phyloP scores from a whole-genome alignment of 2,888 invertebrate species.

The Pachycephus smyrnensis region DNA sequence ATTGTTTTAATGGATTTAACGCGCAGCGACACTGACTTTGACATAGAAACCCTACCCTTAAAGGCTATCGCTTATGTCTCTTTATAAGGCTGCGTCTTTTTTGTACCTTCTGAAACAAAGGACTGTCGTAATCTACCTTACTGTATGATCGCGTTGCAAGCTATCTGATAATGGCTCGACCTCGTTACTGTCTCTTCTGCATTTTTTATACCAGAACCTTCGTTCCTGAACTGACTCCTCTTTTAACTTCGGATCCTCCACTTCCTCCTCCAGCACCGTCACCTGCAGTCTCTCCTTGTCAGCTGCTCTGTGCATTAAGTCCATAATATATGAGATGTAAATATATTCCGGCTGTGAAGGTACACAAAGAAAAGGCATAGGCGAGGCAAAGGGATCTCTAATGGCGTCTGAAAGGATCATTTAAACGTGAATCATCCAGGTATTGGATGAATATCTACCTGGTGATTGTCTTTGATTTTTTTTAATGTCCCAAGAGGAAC shows the following conservation, averaged over 20 bases:
- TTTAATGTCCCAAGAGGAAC: not conserved
- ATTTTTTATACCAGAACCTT: not conserved
- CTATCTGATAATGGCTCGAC: not conserved
- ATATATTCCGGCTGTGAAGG: conserved; percentile 8
- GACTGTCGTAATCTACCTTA: not conserved
- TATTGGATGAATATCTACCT: not conserved
- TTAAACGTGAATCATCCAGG: not conserved
- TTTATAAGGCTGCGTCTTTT: not conserved
- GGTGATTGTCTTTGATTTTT: not conserved
- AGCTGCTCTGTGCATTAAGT: conserved; percentile 1
- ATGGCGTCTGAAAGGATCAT: not conserved
- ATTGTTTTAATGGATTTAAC: not conserved
- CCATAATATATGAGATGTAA: conserved; percentile 13
- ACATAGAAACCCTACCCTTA: not conserved
- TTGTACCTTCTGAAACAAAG: not conserved
- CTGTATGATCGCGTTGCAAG: not conserved
- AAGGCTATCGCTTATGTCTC: not conserved
- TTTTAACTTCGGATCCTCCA: not conserved
- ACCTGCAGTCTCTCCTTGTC: not conserved
- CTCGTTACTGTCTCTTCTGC: not conserved
- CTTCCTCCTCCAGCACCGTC: not conserved
- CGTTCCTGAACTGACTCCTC: not conserved
- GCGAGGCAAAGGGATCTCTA: not conserved
- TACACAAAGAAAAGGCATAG: conserved; percentile 4
- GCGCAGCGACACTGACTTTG: not conserved